A percentile compares a stretch with the other conserved stretches of the same genome.
Conservation (phyloP, 2,888 invertebrate genomes). For the Embidobia sp. region DNA sequence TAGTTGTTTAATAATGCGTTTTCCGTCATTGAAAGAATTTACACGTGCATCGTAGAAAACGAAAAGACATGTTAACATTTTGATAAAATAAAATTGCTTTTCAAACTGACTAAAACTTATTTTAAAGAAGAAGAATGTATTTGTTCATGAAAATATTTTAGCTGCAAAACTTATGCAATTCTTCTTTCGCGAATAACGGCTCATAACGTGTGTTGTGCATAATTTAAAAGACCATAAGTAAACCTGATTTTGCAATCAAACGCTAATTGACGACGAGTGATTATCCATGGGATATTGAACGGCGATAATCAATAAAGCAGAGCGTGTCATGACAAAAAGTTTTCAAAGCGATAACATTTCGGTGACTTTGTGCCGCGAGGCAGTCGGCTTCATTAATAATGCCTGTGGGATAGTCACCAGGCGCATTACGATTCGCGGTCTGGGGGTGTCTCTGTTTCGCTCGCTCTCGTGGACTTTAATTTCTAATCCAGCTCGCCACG, state of each 20-base stretch:
- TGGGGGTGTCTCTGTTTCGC: conserved; percentile 22
- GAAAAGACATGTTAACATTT: no score
- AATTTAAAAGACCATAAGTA: not conserved
- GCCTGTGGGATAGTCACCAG: conserved; percentile 60
- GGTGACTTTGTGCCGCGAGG: conserved; percentile 62
- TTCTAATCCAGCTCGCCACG: conserved; percentile 42
- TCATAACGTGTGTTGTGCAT: no score
- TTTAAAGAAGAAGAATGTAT: no score
- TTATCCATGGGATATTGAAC: conserved; percentile 20
- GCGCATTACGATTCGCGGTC: conserved; percentile 55
- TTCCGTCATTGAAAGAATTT: no score
- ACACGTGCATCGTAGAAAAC: no score
- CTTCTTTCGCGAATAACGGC: no score
- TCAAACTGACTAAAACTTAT: no score
- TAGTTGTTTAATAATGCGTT: no score
- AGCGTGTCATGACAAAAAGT: conserved; percentile 51
- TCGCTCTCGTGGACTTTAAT: conserved; percentile 27
- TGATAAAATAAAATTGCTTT: no score
- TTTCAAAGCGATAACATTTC: conserved; percentile 64
- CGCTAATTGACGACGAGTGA: conserved; percentile 9
- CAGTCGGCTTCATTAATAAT: conserved; percentile 61
- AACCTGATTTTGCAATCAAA: not conserved
- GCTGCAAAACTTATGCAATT: no score
- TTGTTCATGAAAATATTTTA: no score
- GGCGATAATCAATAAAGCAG: conserved; percentile 46